Percentiles rank a stretch among this genome's conserved stretches.
These are phyloP conservation scores for Araneus ventricosus DNA, from an alignment of 1,140 invertebrate genomes.

Conservation along the genomic window DNA sequence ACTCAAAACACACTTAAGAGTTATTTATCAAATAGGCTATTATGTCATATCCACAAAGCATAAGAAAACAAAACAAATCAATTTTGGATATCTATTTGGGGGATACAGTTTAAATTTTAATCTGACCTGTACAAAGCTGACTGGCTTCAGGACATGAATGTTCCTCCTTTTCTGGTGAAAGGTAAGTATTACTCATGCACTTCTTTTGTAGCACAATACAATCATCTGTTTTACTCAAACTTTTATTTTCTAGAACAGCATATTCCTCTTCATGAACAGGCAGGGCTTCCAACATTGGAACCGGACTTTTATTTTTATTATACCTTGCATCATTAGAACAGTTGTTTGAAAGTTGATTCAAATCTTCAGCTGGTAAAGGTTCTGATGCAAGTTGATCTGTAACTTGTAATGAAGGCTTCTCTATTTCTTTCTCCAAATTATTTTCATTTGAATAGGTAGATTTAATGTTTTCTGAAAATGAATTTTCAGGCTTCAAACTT, in stretches of 20 bases:
- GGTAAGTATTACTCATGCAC: not conserved
- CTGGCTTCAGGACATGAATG: not conserved
- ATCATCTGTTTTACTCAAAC: slow-evolving; percentile 30
- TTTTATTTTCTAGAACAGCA: slow-evolving; percentile 71
- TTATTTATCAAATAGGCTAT: no score
- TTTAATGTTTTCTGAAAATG: not conserved
- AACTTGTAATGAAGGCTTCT: not conserved
- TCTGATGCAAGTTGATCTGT: not conserved
- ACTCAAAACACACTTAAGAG: no score
- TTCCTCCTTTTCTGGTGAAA: not conserved
- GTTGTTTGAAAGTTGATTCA: not conserved
- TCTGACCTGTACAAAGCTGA: not conserved
- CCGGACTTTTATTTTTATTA: not conserved
- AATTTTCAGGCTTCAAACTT: not conserved
- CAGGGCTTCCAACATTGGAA: not conserved
- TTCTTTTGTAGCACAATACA: slow-evolving; percentile 25
- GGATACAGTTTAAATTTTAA: not conserved
- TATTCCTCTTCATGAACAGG: slow-evolving; percentile 68
- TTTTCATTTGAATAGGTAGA: not conserved
- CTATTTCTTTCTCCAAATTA: not conserved
- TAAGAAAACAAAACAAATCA: no score
- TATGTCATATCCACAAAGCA: no score
- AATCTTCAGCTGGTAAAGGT: not conserved
- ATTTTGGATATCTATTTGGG: no score
- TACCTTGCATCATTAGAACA: not conserved